Percentiles rank a stretch among this genome's conserved stretches.
These are phyloP conservation scores for Bovichtus diacanthus DNA, from an alignment of 2,797 vertebrate species.

Conservation along the genomic window DNA sequence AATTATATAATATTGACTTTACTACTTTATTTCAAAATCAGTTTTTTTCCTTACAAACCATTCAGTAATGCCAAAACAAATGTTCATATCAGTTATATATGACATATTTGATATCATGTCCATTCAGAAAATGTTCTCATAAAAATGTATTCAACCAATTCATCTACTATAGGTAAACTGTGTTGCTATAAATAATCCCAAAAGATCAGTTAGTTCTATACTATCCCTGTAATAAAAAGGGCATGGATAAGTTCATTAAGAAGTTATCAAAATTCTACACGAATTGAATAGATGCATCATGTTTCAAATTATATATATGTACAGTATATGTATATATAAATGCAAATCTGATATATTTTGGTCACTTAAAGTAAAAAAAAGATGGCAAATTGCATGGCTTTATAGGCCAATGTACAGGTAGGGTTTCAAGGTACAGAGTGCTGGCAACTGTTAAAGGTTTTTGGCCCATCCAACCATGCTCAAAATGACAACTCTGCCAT, in stretches of 20 bases:
- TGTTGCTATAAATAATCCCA: background rate
- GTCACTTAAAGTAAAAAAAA: background rate
- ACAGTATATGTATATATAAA: no score
- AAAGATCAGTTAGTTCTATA: background rate
- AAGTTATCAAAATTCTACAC: background rate
- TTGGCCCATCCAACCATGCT: conserved; percentile 50
- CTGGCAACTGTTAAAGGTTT: conserved; percentile 48
- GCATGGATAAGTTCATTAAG: background rate
- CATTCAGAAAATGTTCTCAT: background rate
- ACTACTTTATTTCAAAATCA: background rate
- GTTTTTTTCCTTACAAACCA: background rate
- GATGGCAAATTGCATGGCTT: background rate
- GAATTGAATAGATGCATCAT: background rate
- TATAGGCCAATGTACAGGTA: background rate
- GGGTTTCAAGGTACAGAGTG: conserved; percentile 4
- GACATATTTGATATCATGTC: background rate
- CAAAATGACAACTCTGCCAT: conserved; percentile 62
- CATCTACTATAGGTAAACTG: background rate
- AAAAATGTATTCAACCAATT: background rate
- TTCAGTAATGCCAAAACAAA: background rate
- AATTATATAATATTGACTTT: no score
- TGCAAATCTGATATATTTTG: background rate
- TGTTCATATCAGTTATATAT: background rate
- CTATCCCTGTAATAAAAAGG: background rate
- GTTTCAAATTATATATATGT: background rate